A percentile compares a stretch with the other conserved stretches of the same genome.
phyloP scores from a whole-genome alignment of 2,888 invertebrate species.

The Pterobdella sp. region DNA sequence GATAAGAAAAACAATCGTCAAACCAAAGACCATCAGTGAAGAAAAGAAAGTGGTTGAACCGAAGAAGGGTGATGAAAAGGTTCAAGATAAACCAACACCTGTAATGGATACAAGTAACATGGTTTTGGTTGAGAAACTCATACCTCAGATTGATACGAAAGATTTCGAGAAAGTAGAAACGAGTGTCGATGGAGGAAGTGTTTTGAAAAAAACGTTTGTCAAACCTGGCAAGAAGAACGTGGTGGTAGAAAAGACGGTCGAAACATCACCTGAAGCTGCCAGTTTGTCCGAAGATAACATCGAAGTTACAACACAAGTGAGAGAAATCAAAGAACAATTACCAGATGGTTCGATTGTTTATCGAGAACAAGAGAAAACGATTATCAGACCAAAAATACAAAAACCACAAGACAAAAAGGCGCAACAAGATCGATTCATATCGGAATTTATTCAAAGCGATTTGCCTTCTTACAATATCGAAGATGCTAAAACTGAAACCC shows the following conservation, averaged over 20 bases:
- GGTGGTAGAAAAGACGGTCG: background rate
- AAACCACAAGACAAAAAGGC: background rate
- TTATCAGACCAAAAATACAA: conserved; percentile 12
- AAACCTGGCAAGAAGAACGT: background rate
- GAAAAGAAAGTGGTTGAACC: background rate
- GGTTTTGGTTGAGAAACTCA: background rate
- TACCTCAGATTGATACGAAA: background rate
- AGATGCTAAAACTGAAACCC: background rate
- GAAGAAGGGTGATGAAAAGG: background rate
- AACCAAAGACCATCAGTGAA: conserved; percentile 7
- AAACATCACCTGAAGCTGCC: background rate
- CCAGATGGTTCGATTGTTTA: background rate
- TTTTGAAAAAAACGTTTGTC: background rate
- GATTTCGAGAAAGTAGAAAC: background rate
- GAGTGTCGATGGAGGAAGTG: background rate
- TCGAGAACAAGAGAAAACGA: conserved; percentile 2
- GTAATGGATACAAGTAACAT: background rate
- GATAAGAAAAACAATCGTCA: conserved; percentile 11
- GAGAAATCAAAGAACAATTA: conserved; percentile 21
- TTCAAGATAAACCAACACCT: background rate
- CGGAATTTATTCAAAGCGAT: background rate
- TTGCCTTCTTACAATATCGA: background rate
- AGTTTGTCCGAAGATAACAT: background rate
- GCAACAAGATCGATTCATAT: background rate
- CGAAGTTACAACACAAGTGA: conserved; percentile 7